Base-by-base conservation (phyloP, 1,140 invertebrate genomes). In the Drosophila miranda region DNA sequence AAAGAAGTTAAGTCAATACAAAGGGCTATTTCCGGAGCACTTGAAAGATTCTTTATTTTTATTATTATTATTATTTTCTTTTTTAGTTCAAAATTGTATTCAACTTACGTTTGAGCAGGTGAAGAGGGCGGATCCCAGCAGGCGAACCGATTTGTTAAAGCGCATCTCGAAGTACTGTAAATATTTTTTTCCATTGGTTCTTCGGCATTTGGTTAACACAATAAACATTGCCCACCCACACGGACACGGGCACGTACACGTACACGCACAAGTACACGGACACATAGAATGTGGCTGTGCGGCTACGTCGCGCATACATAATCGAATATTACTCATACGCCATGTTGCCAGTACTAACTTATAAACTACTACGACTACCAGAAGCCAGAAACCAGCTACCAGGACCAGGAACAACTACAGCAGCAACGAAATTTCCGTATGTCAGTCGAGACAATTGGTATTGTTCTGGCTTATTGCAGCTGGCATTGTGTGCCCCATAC, bases 141-240 rank as follows among this genome's bases (percentile, higher is more conserved):
- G 87, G 50, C 96, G 92, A 1, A 96, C 93, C 64, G 92, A 93
- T 78, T 93, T 94, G 86, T 95, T 93, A 75, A 96, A 97, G 76
- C 96, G 92, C 89, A 93, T 92, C 80, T 97, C 96, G 78, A 98
- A 93, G 89, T 98, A 98, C 94, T 97, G 92, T 71, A 87, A 87
- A 74, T 71, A 75, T 75, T 75, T 67, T 38, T 63, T 60, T 66
- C 59, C 66, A 30, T 64, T 58, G 43, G 59, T 51, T 60, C 44
- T 43, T 69, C 50, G 55, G 16, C 48, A 46, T 73, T 63, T 42
- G 62, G 44, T 57, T 45, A 74, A 50, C 72, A 80, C 77, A 86
- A 58, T 48, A 76, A 38, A 51, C 46, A 69, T 51, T 49, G 30
- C 21, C 54, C 42, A 70, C 59, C 43, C 55, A 50, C 46, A 73